phyloP scores from a whole-genome alignment of 2,797 vertebrate species.

The Basileuterus tristriatus region DNA sequence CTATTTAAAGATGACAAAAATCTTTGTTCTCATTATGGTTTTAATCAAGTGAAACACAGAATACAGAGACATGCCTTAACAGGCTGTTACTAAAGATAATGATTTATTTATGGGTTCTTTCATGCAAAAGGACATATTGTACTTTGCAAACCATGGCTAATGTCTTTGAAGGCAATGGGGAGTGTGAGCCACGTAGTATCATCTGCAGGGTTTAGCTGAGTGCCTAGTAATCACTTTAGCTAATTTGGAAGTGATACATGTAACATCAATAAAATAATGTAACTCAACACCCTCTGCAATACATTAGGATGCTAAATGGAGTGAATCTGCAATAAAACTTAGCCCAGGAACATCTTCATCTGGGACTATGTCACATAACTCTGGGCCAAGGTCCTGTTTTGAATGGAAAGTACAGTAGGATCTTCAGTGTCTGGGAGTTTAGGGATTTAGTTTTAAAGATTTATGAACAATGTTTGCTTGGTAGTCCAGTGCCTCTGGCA shows the following conservation, averaged over 20 bases:
- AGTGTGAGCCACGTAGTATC: background rate
- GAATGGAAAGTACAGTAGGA: background rate
- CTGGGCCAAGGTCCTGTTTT: background rate
- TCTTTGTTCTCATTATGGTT: constrained; percentile 25
- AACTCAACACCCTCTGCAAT: constrained; percentile 9
- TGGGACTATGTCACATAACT: background rate
- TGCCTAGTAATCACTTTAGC: background rate
- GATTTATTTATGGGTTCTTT: constrained; percentile 15
- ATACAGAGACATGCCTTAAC: background rate
- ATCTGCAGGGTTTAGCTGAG: background rate
- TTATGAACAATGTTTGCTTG: background rate
- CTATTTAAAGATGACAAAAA: background rate
- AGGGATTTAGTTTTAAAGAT: background rate
- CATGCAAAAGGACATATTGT: constrained; percentile 4
- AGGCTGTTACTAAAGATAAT: constrained; percentile 8
- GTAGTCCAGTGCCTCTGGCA: background rate
- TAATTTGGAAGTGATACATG: constrained; percentile 25
- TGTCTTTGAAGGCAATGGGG: background rate
- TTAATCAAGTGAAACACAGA: constrained; percentile 13
- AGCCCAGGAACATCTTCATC: background rate
- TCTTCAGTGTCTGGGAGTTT: background rate
- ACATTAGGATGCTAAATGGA: background rate
- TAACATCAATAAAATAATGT: background rate
- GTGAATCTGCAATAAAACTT: background rate
- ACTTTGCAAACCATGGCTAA: background rate